A percentile compares a stretch with the other conserved stretches of the same genome.
Evolutionary conservation across 2,113 vertebrate species (phyloP).

Genomic region (Phodopus roborovskii): DNA sequence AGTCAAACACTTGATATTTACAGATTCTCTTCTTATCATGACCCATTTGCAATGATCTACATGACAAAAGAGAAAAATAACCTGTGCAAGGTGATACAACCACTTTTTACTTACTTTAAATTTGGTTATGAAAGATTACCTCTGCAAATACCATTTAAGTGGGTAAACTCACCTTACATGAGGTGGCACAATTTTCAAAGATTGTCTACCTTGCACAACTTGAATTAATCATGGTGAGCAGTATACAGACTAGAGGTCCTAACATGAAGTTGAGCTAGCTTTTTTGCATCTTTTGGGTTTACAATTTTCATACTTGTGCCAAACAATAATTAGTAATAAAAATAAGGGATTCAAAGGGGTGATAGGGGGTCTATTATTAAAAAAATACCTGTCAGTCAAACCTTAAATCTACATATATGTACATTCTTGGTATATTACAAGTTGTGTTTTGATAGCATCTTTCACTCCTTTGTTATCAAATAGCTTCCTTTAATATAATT

Average conservation of each 20-base stretch:
- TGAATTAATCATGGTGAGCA: not conserved
- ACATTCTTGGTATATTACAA: not conserved
- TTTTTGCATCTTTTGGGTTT: not conserved
- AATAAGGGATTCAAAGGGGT: not conserved
- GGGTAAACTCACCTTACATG: not conserved
- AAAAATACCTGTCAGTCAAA: not conserved
- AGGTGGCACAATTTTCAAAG: not conserved
- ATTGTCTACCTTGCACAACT: not conserved
- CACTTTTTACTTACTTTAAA: constrained; percentile 25
- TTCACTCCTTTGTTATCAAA: not conserved
- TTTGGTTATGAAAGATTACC: not conserved
- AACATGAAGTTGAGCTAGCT: not conserved
- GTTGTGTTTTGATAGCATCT: not conserved
- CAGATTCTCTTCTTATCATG: not conserved
- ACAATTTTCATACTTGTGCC: not conserved
- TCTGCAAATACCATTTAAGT: not conserved
- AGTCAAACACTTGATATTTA: constrained; percentile 20
- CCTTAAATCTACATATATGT: not conserved
- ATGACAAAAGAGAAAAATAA: not conserved
- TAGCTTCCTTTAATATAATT: too few relatives aligned
- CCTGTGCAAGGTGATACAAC: not conserved
- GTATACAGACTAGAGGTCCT: not conserved
- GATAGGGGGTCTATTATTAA: not conserved
- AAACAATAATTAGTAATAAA: not conserved
- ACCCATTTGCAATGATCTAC: not conserved